These are phyloP conservation scores for Parnassius smintheus DNA, from an alignment of 2,888 invertebrate genomes.

Conservation along the genomic window DNA sequence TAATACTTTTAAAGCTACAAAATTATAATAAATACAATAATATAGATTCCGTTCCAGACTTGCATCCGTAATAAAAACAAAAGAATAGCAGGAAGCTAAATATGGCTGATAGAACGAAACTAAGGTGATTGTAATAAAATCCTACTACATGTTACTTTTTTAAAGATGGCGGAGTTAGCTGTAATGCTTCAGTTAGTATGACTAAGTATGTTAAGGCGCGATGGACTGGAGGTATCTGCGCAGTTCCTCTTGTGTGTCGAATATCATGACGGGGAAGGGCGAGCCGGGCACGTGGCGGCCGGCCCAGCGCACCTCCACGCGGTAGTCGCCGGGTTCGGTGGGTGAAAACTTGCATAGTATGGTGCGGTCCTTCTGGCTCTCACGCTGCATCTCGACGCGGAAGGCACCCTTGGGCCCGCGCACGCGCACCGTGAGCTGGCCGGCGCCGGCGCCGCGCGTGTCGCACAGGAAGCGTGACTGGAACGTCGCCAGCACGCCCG, in stretches of 20 bases:
- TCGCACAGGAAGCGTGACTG: constrained; percentile 99
- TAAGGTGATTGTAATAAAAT: constrained; percentile 19
- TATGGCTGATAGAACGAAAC: constrained; percentile 7
- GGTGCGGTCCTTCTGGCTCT: constrained; percentile 98
- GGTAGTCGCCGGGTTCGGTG: constrained; percentile 98
- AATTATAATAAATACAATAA: constrained; percentile 14
- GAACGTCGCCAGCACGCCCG: constrained; percentile 98
- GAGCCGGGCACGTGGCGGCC: constrained; percentile 98
- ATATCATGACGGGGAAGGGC: constrained; percentile 99
- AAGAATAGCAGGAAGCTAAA: constrained; percentile 9
- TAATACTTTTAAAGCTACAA: constrained; percentile 18
- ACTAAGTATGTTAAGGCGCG: constrained; percentile 45
- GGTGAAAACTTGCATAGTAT: constrained; percentile 99
- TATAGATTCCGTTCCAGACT: constrained; percentile 16
- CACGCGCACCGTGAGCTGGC: constrained; percentile 98
- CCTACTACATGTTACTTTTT: constrained; percentile 14
- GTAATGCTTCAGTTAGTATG: neutral
- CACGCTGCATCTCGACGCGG: constrained; percentile 99
- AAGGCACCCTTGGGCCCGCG: constrained; percentile 99
- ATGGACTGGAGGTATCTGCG: constrained; percentile 82
- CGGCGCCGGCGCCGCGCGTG: constrained; percentile 99
- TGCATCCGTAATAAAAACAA: constrained; percentile 5
- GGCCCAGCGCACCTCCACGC: constrained; percentile 97
- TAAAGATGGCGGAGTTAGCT: constrained; percentile 8
- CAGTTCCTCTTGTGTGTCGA: constrained; percentile 98